Evolutionary conservation across 2,797 vertebrate genomes (phyloP).

Genomic region (Notolepis coatsorum): DNA sequence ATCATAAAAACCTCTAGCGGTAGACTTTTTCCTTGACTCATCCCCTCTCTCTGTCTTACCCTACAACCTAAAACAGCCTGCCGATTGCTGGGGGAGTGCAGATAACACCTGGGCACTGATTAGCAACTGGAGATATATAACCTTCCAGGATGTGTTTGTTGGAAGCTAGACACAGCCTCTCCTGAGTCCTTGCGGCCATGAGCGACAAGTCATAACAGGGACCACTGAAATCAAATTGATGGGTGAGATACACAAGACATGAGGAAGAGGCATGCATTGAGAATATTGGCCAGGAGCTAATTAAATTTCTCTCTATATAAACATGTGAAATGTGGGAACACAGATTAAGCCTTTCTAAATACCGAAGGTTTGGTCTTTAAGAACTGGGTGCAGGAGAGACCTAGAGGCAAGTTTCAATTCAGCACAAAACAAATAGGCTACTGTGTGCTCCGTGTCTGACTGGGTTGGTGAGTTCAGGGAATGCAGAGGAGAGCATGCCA

Average conservation of each 20-base stretch:
- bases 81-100: not conserved
- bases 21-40: not conserved
- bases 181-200: conserved; percentile 49
- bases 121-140: conserved; percentile 17
- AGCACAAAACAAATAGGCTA: conserved; percentile 39
- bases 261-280: conserved; percentile 52
- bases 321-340: conserved; percentile 68
- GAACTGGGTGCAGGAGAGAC: conserved; percentile 39
- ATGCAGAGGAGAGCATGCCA: not conserved
- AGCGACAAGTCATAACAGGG: conserved; percentile 70
- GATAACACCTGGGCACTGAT: conserved; percentile 3
- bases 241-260: conserved; percentile 55
- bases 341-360: conserved; percentile 59
- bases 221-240: conserved; percentile 61
- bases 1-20: not conserved
- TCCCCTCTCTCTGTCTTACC: not conserved
- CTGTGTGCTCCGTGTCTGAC: not conserved
- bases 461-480: not conserved
- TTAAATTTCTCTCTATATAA: conserved; percentile 71
- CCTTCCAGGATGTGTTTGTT: conserved; percentile 44
- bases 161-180: conserved; percentile 42
- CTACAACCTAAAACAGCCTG: not conserved
- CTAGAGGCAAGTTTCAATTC: conserved; percentile 37
- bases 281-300: conserved; percentile 63
- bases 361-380: conserved; percentile 38